Evolutionary conservation across 1,140 invertebrate genomes (phyloP), one percentile per base, ranked within the genome.

Genomic region (Penaeus chinensis): DNA sequence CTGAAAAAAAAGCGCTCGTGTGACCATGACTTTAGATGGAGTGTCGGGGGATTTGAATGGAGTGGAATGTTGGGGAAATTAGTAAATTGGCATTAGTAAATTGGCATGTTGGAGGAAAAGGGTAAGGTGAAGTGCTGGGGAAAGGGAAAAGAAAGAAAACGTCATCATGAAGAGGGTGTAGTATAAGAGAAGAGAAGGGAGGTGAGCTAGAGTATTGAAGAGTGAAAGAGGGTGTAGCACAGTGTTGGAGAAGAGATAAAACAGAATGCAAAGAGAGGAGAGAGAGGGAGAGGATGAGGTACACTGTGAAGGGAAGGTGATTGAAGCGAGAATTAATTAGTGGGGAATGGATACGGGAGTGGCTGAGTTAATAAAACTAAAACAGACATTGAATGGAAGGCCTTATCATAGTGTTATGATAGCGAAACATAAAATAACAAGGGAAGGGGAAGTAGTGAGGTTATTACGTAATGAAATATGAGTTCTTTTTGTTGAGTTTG

Each of bases 221-320:
- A 54, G n/a, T 60, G n/a, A 10, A 82, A 18, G n/a, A 16, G 37
- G 63, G 66, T 62, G 27, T 16, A 54, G 11, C 10, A 54, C 10
- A 54, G 11, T 13, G 54, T 54, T 54, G 54, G 54, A 16, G 54
- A 54, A 54, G 11, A 54, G 54, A 54, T 54, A 13, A 54, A 13
- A 16, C 1, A 54, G 54, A 54, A 8, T 54, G 80, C 42, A 63
- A 65, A 82, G 80, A 65, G 80, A 82, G 79, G 20, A 62, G 80
- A 65, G 16, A 42, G 63, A 22, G 80, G 47, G 22, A 69, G 81
- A 42, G 19, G 69, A 22, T 7, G 60, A 71, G 18, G 32, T 13
- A 71, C 13, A 71, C n/a, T 32, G 69, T 22, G 69, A 10, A 24
- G 7, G n/a, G n/a, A 13, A 19, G 24, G 20, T 18, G 37, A 37